Conservation (phyloP, 1,140 invertebrate genomes). For the Papilio machaon region DNA sequence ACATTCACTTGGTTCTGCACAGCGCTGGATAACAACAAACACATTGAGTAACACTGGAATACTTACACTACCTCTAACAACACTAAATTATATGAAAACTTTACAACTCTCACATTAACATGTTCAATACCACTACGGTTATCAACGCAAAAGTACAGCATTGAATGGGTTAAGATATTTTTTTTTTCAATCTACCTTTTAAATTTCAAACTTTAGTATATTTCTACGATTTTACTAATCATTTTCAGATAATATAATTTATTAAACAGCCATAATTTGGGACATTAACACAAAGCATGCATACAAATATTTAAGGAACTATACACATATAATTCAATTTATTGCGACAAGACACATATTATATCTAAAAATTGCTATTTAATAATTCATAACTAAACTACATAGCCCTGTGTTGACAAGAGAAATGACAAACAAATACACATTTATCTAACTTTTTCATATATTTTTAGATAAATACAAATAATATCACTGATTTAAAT, state of each 20-base stretch:
- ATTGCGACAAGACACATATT: conserved; percentile 28
- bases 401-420: conserved; percentile 33
- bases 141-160: too few relatives aligned
- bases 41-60: conserved; percentile 72
- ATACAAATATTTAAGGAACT: conserved; percentile 36
- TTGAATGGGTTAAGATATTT: conserved; percentile 50
- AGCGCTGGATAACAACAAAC: conserved; percentile 74
- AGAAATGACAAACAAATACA: background rate
- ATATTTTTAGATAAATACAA: conserved; percentile 48
- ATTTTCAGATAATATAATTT: conserved; percentile 41
- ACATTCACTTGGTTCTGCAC: conserved; percentile 73
- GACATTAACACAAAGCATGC: conserved; percentile 59
- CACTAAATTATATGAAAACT: background rate
- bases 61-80: conserved; percentile 56
- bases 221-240: too few relatives aligned
- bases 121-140: background rate
- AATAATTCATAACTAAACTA: conserved; percentile 4
- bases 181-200: background rate
- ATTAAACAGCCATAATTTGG: conserved; percentile 41
- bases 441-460: background rate
- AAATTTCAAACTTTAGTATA: too few relatives aligned
- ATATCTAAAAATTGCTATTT: conserved; percentile 31
- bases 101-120: background rate
- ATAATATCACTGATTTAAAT: conserved; percentile 68
- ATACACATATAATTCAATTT: conserved; percentile 32